Evolutionary conservation across 2,797 vertebrate species (phyloP), one percentile per base, ranked within the genome.

Genomic region (Sebastes cheni): DNA sequence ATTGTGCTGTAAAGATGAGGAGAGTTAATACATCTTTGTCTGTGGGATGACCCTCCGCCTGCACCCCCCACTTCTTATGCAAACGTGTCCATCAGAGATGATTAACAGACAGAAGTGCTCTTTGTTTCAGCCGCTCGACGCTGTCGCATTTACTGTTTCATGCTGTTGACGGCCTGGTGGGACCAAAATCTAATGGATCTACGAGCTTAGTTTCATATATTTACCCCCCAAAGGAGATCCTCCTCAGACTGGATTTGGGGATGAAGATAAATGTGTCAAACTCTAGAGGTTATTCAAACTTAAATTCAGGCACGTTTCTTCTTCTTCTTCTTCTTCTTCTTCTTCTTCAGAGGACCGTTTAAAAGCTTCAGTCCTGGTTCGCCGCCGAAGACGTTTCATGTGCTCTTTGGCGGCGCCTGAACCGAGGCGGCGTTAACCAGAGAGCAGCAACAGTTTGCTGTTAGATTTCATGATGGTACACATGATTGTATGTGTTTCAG

Each of bases 1-100:
- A 77, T 83, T 82, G 77, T 90, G 86, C 83, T 89, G 75, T 90
- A 71, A 87, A 88, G 80, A 77, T 73, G 65, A 91, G 80, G 75
- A 84, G 74, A 72, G 54, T 25, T 72, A 61, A 72, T 83, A 80
- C 72, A 58, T 88, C 79, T 90, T 81, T 70, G 72, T 90, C 73
- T 36, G 76, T 84, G 65, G 84, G 82, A 84, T 74, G 77, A 84
- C 58, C 86, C 59, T 50, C 67, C 55, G 46, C 75, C 74, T 79
- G 71, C 75, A 46, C 30, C 30, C 4, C 30, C 55, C 39, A 36
- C 61, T 78, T 92, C 80, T 85, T 86, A 87, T 87, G 84, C 87
- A 91, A 93, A 82, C 16, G 34, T 88, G 7, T 81, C 81, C 83
- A 65, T 86, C 56, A 68, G 58, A 72, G 54, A 60, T 42, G 1